Evolutionary conservation across 2,113 vertebrate genomes (phyloP).

Genomic region (Clupea harengus): DNA sequence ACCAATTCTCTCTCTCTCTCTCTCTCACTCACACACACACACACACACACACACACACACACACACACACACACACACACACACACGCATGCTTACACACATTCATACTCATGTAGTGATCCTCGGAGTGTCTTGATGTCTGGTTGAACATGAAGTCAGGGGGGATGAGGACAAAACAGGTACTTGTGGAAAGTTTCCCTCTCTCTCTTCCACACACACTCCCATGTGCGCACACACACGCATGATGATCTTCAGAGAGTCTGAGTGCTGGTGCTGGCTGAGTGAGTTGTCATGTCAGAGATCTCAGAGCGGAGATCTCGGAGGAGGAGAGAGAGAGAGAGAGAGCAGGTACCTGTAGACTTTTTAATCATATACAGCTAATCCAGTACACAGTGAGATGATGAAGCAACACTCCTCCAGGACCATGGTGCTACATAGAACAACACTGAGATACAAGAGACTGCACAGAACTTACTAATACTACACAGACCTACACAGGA

Average conservation of each 20-base stretch:
- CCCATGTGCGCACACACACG: neutral
- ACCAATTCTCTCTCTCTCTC: too few relatives aligned
- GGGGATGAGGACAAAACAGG: neutral
- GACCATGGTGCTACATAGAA: too few relatives aligned
- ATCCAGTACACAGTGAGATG: too few relatives aligned
- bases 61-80: neutral
- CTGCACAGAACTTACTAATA: too few relatives aligned
- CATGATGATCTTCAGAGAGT: neutral
- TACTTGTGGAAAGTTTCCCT: neutral
- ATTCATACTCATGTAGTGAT: neutral
- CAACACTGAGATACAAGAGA: too few relatives aligned
- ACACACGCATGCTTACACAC: neutral
- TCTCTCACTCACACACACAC: slow-evolving; percentile 2
- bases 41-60: slow-evolving; percentile 4
- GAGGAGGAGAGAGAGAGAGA: neutral
- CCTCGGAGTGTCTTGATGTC: neutral
- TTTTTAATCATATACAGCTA: too few relatives aligned
- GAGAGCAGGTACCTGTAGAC: neutral
- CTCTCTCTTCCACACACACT: neutral
- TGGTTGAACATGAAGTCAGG: neutral
- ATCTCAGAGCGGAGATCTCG: neutral
- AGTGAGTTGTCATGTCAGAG: neutral
- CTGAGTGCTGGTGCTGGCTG: neutral
- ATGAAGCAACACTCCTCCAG: too few relatives aligned
- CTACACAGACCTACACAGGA: too few relatives aligned